Evolutionary conservation across 1,140 invertebrate genomes (phyloP).

Genomic region (Aphelenchoides fujianensis): DNA sequence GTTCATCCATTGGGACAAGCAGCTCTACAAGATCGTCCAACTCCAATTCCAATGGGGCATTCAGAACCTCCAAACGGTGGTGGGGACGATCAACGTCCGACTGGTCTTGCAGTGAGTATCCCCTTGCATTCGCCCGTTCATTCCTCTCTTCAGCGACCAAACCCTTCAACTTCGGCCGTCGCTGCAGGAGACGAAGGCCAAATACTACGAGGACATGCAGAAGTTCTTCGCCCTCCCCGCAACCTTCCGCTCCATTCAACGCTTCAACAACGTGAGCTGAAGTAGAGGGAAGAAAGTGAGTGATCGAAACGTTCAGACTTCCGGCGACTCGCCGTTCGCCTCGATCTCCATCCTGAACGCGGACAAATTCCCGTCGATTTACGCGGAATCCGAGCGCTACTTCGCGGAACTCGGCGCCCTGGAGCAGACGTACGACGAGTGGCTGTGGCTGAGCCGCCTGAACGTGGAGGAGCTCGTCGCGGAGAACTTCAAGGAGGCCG

Average conservation of each 20-base stretch:
- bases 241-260: constrained; percentile 76
- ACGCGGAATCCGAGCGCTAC: constrained; percentile 7
- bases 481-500: constrained; percentile 68
- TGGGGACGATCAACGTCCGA: constrained; percentile 79
- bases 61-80: constrained; percentile 75
- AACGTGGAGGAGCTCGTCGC: constrained; percentile 74
- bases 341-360: background rate
- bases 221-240: constrained; percentile 82
- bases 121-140: no score
- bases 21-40: constrained; percentile 87
- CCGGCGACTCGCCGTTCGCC: constrained; percentile 2
- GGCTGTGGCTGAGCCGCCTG: constrained; percentile 75
- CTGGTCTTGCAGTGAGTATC: constrained; percentile 76
- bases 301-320: background rate
- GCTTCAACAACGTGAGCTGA: constrained; percentile 63
- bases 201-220: constrained; percentile 82
- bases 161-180: constrained; percentile 76
- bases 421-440: constrained; percentile 64
- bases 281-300: background rate
- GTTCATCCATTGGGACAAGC: constrained; percentile 88
- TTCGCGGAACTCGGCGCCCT: constrained; percentile 7
- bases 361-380: constrained; percentile 9
- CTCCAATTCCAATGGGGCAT: constrained; percentile 80
- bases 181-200: constrained; percentile 80
- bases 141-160: constrained; percentile 63